Evolutionary conservation across 2,113 vertebrate species (phyloP).

Genomic region (Rattus rattus): DNA sequence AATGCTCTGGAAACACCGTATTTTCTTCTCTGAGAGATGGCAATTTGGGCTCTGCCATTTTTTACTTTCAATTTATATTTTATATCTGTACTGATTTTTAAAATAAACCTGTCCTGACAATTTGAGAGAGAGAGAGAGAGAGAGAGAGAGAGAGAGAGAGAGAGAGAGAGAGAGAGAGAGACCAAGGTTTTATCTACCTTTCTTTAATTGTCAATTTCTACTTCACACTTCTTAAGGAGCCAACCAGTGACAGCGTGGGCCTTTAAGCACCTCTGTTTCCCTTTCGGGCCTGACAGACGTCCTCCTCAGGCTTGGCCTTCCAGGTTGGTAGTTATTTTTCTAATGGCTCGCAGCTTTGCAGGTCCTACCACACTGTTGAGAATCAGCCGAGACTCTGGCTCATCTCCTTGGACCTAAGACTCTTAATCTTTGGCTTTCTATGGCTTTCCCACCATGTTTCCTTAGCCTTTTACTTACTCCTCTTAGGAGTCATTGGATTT

Average conservation of each 20-base stretch:
- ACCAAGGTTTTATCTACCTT: neutral
- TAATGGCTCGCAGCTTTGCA: neutral
- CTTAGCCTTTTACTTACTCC: neutral
- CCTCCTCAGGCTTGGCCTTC: neutral
- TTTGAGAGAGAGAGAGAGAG: neutral
- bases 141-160: neutral
- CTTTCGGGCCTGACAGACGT: neutral
- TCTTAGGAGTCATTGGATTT: neutral
- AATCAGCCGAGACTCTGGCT: neutral
- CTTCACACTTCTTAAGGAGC: neutral
- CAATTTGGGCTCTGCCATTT: neutral
- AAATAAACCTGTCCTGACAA: constrained; percentile 3
- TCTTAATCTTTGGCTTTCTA: neutral
- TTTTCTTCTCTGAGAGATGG: neutral
- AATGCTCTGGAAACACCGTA: neutral
- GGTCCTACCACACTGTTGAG: neutral
- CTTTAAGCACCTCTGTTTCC: neutral
- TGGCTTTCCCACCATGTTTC: neutral
- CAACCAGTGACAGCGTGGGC: neutral
- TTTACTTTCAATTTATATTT: neutral
- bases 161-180: neutral
- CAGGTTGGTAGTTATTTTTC: neutral
- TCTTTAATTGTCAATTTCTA: neutral
- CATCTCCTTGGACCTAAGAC: neutral
- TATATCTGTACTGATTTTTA: neutral